Percentiles rank a stretch among this genome's conserved stretches.
These are phyloP conservation scores for Chironomus riparius DNA, from an alignment of 2,888 invertebrate genomes.

Conservation along the genomic window DNA sequence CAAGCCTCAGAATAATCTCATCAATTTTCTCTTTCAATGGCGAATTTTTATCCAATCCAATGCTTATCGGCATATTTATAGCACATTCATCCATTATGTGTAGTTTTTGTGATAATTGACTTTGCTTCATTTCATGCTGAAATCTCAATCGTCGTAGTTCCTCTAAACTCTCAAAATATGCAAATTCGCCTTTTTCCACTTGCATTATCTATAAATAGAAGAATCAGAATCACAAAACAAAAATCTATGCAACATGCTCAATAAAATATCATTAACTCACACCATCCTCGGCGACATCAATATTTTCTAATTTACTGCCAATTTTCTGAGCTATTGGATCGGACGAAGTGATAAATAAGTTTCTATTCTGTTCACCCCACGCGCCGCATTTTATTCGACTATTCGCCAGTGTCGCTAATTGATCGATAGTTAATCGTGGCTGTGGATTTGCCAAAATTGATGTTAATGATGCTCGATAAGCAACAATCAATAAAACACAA, in stretches of 20 bases:
- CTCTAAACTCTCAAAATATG: conserved; percentile 71
- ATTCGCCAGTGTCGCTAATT: conserved; percentile 56
- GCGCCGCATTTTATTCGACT: conserved; percentile 60
- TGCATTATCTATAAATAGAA: conserved; percentile 39
- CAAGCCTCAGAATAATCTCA: conserved; percentile 53
- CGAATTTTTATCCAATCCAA: conserved; percentile 74
- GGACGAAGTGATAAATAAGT: conserved; percentile 59
- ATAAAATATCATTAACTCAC: conserved; percentile 42
- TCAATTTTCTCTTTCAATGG: conserved; percentile 63
- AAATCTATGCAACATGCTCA: not conserved
- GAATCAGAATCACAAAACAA: not conserved
- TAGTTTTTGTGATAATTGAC: conserved; percentile 40
- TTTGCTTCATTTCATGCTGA: conserved; percentile 44
- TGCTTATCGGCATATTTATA: conserved; percentile 68
- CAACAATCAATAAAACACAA: conserved; percentile 66
- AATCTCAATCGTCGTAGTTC: conserved; percentile 58
- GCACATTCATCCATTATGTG: conserved; percentile 78
- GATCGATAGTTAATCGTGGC: conserved; percentile 68
- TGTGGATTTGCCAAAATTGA: conserved; percentile 72
- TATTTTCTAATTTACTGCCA: conserved; percentile 55
- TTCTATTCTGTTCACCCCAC: conserved; percentile 61
- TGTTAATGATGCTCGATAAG: conserved; percentile 76
- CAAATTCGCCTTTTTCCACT: conserved; percentile 61
- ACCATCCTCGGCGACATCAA: conserved; percentile 52
- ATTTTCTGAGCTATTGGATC: conserved; percentile 60